Conservation (phyloP, 2,113 vertebrate genomes). For the Eleginops maclovinus region DNA sequence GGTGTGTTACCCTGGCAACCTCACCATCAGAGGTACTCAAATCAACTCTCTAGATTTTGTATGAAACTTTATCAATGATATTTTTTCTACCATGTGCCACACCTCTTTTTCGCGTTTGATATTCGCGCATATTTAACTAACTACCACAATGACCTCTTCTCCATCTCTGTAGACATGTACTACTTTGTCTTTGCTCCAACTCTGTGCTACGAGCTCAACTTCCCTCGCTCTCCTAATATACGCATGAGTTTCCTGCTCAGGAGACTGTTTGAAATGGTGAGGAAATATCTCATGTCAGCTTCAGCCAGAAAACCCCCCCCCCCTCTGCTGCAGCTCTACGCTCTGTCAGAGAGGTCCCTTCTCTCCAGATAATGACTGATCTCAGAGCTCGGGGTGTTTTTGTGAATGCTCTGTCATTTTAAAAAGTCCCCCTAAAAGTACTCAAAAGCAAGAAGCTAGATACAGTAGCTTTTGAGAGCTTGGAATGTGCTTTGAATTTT, state of each 20-base stretch:
- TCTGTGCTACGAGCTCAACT: constrained; percentile 94
- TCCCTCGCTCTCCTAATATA: constrained; percentile 88
- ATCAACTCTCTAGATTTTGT: neutral
- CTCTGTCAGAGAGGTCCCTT: neutral
- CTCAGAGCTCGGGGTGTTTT: too few species aligned
- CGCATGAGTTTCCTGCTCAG: constrained; percentile 91
- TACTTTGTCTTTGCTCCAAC: constrained; percentile 92
- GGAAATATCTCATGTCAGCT: constrained; percentile 42
- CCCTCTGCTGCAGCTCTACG: neutral
- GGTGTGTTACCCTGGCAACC: constrained; percentile 90
- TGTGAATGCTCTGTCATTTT: neutral
- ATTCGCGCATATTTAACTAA: constrained; percentile 1
- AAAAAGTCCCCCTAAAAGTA: neutral
- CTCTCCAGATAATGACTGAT: neutral
- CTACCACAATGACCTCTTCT: neutral
- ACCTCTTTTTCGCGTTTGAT: neutral
- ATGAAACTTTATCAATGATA: neutral
- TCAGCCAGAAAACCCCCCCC: neutral
- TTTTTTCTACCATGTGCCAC: neutral
- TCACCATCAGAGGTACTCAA: constrained; percentile 85
- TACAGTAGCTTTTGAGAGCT: neutral
- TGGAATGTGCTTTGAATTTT: neutral
- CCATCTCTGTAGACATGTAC: constrained; percentile 85
- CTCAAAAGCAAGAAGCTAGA: neutral
- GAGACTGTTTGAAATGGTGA: constrained; percentile 91